Conservation (phyloP, 2,113 vertebrate genomes). For the Picathartes gymnocephalus region DNA sequence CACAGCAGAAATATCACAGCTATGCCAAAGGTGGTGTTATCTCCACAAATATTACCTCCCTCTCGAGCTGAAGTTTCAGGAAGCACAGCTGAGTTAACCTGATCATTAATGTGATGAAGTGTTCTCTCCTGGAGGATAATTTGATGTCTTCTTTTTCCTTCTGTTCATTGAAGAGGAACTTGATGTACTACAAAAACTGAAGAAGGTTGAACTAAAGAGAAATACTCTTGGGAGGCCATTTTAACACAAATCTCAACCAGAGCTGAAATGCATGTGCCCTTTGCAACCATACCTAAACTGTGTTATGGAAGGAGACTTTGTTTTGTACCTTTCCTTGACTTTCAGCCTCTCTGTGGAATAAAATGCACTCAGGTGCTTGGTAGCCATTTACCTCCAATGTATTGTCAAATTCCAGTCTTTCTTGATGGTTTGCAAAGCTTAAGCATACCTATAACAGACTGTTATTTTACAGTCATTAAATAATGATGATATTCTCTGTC, state of each 20-base stretch:
- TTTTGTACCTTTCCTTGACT: neutral
- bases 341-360: neutral
- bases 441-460: neutral
- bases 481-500: constrained; percentile 20
- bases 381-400: neutral
- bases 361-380: constrained; percentile 1
- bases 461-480: constrained; percentile 38
- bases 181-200: neutral
- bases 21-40: neutral
- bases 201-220: neutral
- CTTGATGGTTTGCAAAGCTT: neutral
- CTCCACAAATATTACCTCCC: neutral
- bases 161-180: neutral
- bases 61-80: neutral
- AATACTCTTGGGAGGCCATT: neutral
- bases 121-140: neutral
- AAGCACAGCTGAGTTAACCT: neutral
- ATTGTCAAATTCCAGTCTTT: constrained; percentile 1
- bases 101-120: neutral
- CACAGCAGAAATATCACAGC: neutral
- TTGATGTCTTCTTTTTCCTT: neutral
- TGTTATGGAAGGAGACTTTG: neutral
- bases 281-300: constrained; percentile 13
- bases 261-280: neutral
- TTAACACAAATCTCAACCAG: constrained; percentile 3